Evolutionary conservation across 2,113 vertebrate species (phyloP).

Genomic region (Pelecanoides urinatrix): DNA sequence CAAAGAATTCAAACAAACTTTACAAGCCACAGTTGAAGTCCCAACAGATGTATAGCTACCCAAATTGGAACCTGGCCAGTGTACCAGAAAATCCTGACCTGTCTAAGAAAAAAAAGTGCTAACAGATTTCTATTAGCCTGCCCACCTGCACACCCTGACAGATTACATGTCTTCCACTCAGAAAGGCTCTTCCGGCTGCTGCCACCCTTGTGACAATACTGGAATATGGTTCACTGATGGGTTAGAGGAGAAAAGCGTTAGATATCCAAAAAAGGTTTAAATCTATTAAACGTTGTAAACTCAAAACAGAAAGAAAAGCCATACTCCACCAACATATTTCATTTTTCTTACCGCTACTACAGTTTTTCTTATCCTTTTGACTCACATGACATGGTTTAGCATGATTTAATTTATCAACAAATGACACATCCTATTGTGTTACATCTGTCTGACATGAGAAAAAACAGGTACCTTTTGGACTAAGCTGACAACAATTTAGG

Average conservation of each 20-base stretch:
- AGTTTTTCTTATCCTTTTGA: slow-evolving; percentile 5
- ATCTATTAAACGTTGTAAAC: neutral
- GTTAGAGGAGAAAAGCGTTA: neutral
- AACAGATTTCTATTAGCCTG: neutral
- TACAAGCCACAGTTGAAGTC: neutral
- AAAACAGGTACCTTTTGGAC: neutral
- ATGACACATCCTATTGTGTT: neutral
- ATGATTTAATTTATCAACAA: neutral
- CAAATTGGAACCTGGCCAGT: neutral
- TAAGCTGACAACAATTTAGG: neutral
- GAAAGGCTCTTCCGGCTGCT: neutral
- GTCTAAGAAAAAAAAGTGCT: neutral
- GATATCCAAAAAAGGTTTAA: neutral
- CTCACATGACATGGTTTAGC: neutral
- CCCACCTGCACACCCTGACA: neutral
- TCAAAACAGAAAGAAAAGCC: neutral
- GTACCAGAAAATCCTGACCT: neutral
- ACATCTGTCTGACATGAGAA: neutral
- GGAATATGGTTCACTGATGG: neutral
- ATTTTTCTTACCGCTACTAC: neutral
- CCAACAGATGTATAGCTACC: neutral
- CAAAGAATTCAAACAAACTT: neutral
- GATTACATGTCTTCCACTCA: neutral
- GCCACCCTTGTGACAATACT: neutral
- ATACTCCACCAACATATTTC: neutral